Conservation (phyloP, 2,888 invertebrate species). For the Philopedon plagiatum region DNA sequence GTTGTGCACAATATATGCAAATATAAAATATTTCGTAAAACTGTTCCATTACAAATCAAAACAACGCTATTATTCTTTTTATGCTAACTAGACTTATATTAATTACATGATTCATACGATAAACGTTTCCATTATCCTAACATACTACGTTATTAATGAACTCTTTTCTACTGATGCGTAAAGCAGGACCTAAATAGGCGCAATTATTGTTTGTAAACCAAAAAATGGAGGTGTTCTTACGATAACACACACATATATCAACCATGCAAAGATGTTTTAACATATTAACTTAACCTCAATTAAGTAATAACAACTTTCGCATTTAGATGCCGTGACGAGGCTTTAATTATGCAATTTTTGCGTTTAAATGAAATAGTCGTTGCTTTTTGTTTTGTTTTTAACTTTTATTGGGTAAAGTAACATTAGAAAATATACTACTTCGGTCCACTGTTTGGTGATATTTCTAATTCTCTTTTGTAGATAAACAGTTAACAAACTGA, state of each 20-base stretch:
- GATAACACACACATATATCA: constrained; percentile 42
- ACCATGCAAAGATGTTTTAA: constrained; percentile 53
- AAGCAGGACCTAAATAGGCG: constrained; percentile 46
- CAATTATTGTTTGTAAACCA: constrained; percentile 42
- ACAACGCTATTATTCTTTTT: constrained; percentile 17
- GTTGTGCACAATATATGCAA: too few species aligned
- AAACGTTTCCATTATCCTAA: constrained; percentile 34
- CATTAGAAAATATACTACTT: too few species aligned
- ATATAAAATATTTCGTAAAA: background rate
- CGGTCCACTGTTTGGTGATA: too few species aligned
- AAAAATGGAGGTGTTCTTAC: constrained; percentile 45
- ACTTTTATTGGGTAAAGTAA: background rate
- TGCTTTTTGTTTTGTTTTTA: background rate
- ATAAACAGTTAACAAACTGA: too few species aligned
- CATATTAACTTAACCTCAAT: constrained; percentile 65
- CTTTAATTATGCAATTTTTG: constrained; percentile 61
- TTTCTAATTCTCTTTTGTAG: too few species aligned
- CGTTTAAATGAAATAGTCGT: constrained; percentile 47
- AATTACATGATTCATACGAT: constrained; percentile 43
- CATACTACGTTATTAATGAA: constrained; percentile 26
- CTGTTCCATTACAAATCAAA: constrained; percentile 16
- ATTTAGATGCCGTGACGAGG: constrained; percentile 61
- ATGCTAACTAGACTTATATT: constrained; percentile 34
- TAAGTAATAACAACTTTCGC: constrained; percentile 65
- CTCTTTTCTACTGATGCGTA: constrained; percentile 41